Evolutionary conservation across 2,113 vertebrate genomes (phyloP).

Genomic region (Podarcis cretensis): DNA sequence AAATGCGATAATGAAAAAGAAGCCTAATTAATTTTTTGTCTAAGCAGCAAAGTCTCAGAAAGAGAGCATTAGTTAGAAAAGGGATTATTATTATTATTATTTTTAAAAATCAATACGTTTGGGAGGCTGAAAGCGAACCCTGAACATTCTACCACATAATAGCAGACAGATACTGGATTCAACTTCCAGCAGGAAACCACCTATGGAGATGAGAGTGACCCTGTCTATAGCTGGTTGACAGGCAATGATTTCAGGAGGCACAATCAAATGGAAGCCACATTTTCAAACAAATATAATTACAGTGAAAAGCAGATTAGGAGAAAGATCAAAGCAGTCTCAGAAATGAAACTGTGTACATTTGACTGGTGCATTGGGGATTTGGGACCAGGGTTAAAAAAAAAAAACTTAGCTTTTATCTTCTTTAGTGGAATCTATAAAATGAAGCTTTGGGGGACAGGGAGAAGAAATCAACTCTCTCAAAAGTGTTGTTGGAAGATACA

Average conservation of each 20-base stretch:
- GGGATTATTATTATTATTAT: slow-evolving; percentile 12
- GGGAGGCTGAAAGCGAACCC: slow-evolving; percentile 63
- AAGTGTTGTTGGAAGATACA: background rate
- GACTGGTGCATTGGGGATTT: slow-evolving; percentile 43
- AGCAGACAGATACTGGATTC: slow-evolving; percentile 58
- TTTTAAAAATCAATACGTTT: slow-evolving; percentile 49
- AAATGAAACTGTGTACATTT: slow-evolving; percentile 42
- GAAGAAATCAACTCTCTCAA: background rate
- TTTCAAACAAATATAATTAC: slow-evolving; percentile 67
- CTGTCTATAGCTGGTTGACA: slow-evolving; percentile 46
- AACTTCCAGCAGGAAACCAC: slow-evolving; percentile 66
- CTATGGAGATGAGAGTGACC: slow-evolving; percentile 58
- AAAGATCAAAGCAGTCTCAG: slow-evolving; percentile 59
- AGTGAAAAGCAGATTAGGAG: slow-evolving; percentile 63
- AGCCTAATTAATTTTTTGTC: slow-evolving; percentile 72
- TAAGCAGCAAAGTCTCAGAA: slow-evolving; percentile 61
- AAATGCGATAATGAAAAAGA: slow-evolving; percentile 71
- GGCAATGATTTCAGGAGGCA: slow-evolving; percentile 58
- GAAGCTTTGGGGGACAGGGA: background rate
- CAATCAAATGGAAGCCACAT: slow-evolving; percentile 65
- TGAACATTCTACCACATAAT: slow-evolving; percentile 55
- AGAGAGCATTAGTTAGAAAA: slow-evolving; percentile 48
- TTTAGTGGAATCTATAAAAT: background rate
- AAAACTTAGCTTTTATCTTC: background rate
- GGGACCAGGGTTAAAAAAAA: background rate